Evolutionary conservation across 1,140 invertebrate genomes (phyloP).

Genomic region (Anastatus disparis): DNA sequence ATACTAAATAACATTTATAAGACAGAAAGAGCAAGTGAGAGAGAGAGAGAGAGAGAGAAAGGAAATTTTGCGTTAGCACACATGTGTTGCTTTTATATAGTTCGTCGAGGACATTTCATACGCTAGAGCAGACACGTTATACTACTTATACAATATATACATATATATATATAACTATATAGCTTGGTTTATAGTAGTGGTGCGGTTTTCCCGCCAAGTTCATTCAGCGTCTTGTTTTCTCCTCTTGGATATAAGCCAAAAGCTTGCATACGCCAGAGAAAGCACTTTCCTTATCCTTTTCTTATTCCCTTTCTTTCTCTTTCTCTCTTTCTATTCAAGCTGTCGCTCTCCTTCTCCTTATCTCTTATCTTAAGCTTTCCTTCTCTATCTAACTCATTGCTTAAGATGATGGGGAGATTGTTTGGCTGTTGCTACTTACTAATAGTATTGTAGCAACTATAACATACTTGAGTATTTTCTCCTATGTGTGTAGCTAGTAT

Average conservation of each 20-base stretch:
- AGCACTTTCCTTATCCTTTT: conserved; percentile 36
- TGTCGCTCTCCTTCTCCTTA: conserved; percentile 38
- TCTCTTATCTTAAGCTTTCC: no score
- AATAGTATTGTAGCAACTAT: conserved; percentile 14
- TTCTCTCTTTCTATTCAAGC: conserved; percentile 45
- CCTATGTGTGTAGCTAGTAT: no score
- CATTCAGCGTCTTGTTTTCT: conserved; percentile 58
- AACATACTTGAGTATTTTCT: no score
- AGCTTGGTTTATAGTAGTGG: conserved; percentile 5
- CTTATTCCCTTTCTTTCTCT: conserved; percentile 23
- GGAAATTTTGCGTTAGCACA: background rate
- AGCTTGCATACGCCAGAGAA: conserved; percentile 55
- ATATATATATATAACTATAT: background rate
- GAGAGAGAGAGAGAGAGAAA: no score
- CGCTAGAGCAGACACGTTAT: no score
- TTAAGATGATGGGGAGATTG: conserved; percentile 21
- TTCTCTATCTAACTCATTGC: background rate
- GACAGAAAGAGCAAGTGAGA: no score
- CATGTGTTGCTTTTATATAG: background rate
- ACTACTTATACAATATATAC: no score
- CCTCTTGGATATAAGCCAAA: conserved; percentile 63
- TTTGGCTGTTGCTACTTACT: conserved; percentile 7
- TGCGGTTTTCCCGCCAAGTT: conserved; percentile 62
- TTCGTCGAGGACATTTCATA: conserved; percentile 32
- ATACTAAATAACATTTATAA: no score